These are phyloP conservation scores for Semnornis frantzii DNA, from an alignment of 2,113 vertebrate species.

Conservation along the genomic window DNA sequence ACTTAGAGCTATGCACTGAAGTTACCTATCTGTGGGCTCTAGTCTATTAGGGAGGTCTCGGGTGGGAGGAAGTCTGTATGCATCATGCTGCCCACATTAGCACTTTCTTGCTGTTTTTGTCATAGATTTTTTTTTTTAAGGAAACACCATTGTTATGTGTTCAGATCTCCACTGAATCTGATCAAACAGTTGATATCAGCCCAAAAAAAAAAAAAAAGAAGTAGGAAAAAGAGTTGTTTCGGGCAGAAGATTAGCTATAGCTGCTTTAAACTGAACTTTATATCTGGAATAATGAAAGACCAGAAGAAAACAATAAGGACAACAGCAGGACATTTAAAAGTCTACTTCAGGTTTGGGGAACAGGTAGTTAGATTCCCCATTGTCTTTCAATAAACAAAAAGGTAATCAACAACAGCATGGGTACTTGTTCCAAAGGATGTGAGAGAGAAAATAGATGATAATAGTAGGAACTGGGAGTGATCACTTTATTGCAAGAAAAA, in stretches of 20 bases:
- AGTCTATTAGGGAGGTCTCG: not conserved
- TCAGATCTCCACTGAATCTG: not conserved
- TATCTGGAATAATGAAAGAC: not conserved
- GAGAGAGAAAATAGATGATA: not conserved
- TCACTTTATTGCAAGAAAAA: not conserved
- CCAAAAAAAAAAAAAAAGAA: not conserved
- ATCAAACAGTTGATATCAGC: not conserved
- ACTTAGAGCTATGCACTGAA: not conserved
- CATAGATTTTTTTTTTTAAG: not conserved
- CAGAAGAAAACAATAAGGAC: not conserved
- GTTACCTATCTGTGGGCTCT: not conserved
- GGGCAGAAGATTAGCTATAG: not conserved
- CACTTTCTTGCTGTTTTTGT: not conserved
- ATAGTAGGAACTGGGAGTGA: not conserved
- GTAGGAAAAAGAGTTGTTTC: not conserved
- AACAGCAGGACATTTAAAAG: conserved; percentile 15
- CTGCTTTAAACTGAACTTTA: not conserved
- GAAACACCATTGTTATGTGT: not conserved
- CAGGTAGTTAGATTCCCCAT: not conserved
- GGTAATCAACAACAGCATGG: not conserved
- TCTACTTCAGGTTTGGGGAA: conserved; percentile 28
- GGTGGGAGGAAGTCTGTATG: not conserved
- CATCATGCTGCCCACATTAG: not conserved
- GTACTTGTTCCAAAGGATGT: not conserved
- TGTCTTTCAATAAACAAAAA: not conserved